phyloP scores from a whole-genome alignment of 2,797 vertebrate species.

The Picus viridis region DNA sequence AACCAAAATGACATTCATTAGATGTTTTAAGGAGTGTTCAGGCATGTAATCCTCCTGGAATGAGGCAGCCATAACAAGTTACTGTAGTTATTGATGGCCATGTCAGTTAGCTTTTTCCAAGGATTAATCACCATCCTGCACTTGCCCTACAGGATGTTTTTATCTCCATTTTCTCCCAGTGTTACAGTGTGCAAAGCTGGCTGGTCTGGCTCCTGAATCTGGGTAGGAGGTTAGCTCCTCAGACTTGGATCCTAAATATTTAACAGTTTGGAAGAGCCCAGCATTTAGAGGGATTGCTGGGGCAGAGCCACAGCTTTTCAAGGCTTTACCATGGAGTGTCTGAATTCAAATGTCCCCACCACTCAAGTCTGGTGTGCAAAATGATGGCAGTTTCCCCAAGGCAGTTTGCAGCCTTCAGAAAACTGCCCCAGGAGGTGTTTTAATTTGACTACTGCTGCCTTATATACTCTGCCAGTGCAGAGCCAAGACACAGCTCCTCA shows the following conservation, averaged over 20 bases:
- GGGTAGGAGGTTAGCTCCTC: not conserved
- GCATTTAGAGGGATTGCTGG: not conserved
- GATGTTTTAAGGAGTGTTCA: slow-evolving; percentile 75
- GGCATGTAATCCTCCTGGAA: slow-evolving; percentile 77
- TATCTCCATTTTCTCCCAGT: slow-evolving; percentile 52
- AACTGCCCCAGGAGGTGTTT: not conserved
- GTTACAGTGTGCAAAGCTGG: slow-evolving; percentile 10
- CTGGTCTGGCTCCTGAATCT: not conserved
- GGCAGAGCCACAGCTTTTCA: not conserved
- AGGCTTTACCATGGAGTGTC: not conserved
- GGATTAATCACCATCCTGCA: slow-evolving; percentile 72
- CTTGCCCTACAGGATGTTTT: slow-evolving; percentile 67
- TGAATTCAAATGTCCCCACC: not conserved
- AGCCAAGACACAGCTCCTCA: not conserved
- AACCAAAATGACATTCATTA: slow-evolving; percentile 77
- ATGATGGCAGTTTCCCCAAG: not conserved
- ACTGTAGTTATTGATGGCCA: slow-evolving; percentile 76
- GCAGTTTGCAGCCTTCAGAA: not conserved
- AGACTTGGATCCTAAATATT: not conserved
- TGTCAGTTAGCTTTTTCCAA: slow-evolving; percentile 73
- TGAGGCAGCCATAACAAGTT: slow-evolving; percentile 77
- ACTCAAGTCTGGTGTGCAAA: not conserved
- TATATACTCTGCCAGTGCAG: not conserved
- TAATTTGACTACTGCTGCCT: not conserved
- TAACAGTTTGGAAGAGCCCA: not conserved